Evolutionary conservation across 2,888 invertebrate species (phyloP), one percentile per base, ranked within the genome.

Genomic region (Hermaeophaga mercurialis): DNA sequence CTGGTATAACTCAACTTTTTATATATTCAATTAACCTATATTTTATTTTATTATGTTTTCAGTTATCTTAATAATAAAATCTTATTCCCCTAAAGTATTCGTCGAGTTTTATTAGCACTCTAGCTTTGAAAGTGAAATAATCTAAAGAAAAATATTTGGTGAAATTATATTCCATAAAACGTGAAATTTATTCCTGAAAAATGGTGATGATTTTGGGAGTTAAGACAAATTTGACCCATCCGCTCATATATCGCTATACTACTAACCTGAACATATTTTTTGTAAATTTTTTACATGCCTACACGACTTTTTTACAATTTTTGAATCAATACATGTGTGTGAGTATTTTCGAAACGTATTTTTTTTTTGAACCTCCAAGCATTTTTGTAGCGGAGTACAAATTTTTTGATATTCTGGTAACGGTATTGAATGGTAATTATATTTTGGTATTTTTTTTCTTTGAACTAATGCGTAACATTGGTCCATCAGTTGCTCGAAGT

Each of bases 391-490:
- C 77, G 75, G 76, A 74, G 73, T 45, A 52, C 39, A 44, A 56
- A n/a, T n/a, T 68, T 68, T 73, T 73, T 73, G 58, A 59, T 47
- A 56, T 56, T 62, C 58, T 64, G 63, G 62, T 53, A 64, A 66
- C 69, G 67, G 33, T 28, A 66, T 67, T 74, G 66, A 74, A 71
- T 74, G 73, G 70, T 70, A 76, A 71, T 75, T 76, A 76, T 75
- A 72, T 73, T 71, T 74, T 73, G 76, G 76, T 77, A 77, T 78
- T 78, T 76, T 78, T 76, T 79, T 76, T 83, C 82, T 83, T 83
- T 82, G 83, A 82, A 84, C 83, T 84, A 85, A 85, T 82, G 85
- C 85, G 84, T 83, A 83, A 82, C 83, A 84, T 82, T 83, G 80
- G 85, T 84, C 81, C 84, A 73, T 82, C 85, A 85, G 85, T 82